phyloP scores from a whole-genome alignment of 1,140 invertebrate genomes.

The Drosophila yakuba region DNA sequence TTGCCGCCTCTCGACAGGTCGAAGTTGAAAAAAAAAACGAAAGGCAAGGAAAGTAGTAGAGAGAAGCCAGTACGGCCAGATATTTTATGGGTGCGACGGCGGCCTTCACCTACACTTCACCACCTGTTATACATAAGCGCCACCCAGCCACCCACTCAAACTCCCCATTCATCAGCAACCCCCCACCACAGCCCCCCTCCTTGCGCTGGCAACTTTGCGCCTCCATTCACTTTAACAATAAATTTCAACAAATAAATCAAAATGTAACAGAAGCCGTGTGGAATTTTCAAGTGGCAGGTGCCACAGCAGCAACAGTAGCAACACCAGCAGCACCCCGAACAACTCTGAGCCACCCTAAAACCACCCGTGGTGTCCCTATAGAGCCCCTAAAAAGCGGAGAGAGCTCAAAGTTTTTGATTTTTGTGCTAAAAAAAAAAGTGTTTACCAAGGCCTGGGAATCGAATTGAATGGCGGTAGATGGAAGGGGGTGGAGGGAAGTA shows the following conservation, averaged over 20 bases:
- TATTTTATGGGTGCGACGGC: conserved; percentile 43
- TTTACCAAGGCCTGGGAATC: conserved; percentile 47
- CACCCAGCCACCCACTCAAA: not conserved
- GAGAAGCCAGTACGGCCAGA: conserved; percentile 21
- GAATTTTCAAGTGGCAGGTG: conserved; percentile 78
- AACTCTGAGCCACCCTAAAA: not conserved
- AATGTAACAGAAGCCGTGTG: conserved; percentile 78
- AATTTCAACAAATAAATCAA: conserved; percentile 82
- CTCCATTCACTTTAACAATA: conserved; percentile 72
- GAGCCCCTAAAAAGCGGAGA: conserved; percentile 13
- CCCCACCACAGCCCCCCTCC: not conserved
- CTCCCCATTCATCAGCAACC: not conserved
- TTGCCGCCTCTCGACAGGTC: not conserved
- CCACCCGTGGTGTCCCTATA: not conserved
- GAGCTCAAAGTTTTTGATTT: conserved; percentile 73
- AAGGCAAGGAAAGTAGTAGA: too few species aligned
- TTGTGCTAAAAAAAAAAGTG: conserved; percentile 50
- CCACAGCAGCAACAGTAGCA: conserved; percentile 6
- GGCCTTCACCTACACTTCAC: conserved; percentile 37
- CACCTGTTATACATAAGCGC: conserved; percentile 28
- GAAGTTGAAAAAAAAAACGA: not conserved
- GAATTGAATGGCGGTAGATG: conserved; percentile 2
- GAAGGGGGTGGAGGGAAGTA: not conserved
- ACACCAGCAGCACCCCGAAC: not conserved
- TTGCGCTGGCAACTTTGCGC: conserved; percentile 54